Conservation (phyloP, 1,140 invertebrate genomes). For the Kradibia gibbosae region DNA sequence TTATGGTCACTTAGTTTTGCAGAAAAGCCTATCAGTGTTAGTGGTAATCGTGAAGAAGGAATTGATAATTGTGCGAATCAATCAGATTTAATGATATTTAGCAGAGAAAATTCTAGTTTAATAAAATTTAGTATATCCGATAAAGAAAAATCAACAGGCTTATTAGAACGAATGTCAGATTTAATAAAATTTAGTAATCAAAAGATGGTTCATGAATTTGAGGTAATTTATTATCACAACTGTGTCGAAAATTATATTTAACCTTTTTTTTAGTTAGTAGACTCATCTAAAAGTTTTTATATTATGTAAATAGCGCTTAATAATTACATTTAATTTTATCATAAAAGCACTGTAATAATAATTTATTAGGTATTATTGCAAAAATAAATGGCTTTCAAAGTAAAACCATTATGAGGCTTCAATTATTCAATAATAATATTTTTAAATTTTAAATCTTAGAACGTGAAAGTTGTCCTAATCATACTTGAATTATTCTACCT, state of each 20-base stretch:
- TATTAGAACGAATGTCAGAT: conserved; percentile 34
- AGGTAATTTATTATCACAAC: conserved; percentile 19
- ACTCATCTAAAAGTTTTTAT: neutral
- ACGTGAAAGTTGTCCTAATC: too few relatives aligned
- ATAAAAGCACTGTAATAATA: too few relatives aligned
- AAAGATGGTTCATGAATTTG: neutral
- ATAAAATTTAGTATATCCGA: conserved; percentile 46
- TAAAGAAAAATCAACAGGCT: neutral
- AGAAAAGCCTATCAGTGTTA: neutral
- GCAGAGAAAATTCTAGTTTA: neutral
- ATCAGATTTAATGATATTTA: conserved; percentile 29
- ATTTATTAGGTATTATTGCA: too few relatives aligned
- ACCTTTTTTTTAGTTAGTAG: neutral
- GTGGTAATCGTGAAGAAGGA: neutral
- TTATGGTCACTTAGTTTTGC: conserved; percentile 19
- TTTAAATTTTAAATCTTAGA: too few relatives aligned
- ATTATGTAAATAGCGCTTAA: too few relatives aligned
- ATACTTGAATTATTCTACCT: too few relatives aligned
- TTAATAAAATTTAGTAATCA: conserved; percentile 48
- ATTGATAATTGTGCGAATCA: neutral
- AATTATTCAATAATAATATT: too few relatives aligned
- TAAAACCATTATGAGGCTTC: too few relatives aligned
- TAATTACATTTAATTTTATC: too few relatives aligned
- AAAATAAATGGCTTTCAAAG: too few relatives aligned
- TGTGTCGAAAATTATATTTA: conserved; percentile 2